Evolutionary conservation across 2,888 invertebrate genomes (phyloP), one percentile per base, ranked within the genome.

Genomic region (Idaea biselata): DNA sequence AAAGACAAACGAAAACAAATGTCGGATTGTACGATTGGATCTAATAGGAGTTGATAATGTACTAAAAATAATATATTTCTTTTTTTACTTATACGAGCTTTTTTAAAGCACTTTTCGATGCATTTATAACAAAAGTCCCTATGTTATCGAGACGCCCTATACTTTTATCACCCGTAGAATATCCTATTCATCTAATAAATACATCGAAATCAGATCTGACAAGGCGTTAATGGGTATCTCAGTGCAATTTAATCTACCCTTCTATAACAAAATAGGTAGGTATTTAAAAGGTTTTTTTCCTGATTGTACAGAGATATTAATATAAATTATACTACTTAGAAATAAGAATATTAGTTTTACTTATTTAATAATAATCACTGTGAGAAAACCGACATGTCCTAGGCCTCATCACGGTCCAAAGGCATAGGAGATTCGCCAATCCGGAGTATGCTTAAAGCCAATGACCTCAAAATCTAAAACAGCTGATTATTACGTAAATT

Each of bases 231-330:
- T 93, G 92, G 90, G 83, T 80, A 82, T 84, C 87, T 86, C 88
- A 92, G 93, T 93, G 90, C 89, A 93, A 93, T 93, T 93, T 90
- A 84, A 86, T 84, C 88, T 85, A 88, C 93, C 92, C 91, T 84
- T 82, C 77, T 79, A 73, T 75, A 73, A 80, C 78, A 77, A 73
- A 44, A 44, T 44, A 25, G 5, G 25, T 25, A 25, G 25, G 25
- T 25, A 44, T 1, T 14, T 87, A 89, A 89, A 80, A 76, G 81
- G 84, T 86, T 89, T 90, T 86, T 78, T 85, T 84, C 81, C 59
- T 7, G 62, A 44, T 67, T 64, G 60, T 62, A 63, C 66, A 55
- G 6, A 55, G 25, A 25, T 25, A 25, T 25, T 25, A 3, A 3
- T 5, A 25, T 1, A 25, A 25, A 25, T 25, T 25, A 25, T 25